Percentiles rank a stretch among this genome's conserved stretches.
Conservation (phyloP, 2,888 invertebrate genomes). For the Ypsolopha scabrella region DNA sequence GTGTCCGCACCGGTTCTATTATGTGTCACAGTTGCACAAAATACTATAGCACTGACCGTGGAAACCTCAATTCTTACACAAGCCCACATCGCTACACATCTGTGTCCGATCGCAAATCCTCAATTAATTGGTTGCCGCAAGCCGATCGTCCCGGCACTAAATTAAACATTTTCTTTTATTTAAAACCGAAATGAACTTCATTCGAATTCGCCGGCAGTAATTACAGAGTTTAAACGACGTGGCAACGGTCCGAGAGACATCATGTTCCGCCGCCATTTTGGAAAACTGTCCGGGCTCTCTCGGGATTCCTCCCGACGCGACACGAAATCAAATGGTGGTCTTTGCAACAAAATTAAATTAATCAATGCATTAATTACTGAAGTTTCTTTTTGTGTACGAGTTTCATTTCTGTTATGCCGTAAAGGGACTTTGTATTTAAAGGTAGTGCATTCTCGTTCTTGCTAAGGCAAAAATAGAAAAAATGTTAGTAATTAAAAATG, state of each 20-base stretch:
- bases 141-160: constrained; percentile 42
- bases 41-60: too few species aligned
- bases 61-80: too few species aligned
- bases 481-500: too few species aligned
- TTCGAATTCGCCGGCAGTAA: constrained; percentile 62
- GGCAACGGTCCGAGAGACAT: constrained; percentile 28
- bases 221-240: constrained; percentile 66
- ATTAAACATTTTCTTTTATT: constrained; percentile 69
- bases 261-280: constrained; percentile 37
- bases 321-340: constrained; percentile 45
- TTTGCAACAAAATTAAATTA: constrained; percentile 48
- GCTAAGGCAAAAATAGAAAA: too few species aligned
- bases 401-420: too few species aligned
- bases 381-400: constrained; percentile 16
- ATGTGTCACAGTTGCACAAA: too few species aligned
- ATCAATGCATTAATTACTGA: constrained; percentile 48
- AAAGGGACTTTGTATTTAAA: too few species aligned
- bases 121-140: constrained; percentile 57
- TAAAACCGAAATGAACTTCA: constrained; percentile 66
- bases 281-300: constrained; percentile 25
- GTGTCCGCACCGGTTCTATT: too few species aligned
- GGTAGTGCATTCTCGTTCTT: too few species aligned
- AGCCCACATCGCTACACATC: not conserved
- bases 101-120: constrained; percentile 37
- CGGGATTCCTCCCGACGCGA: constrained; percentile 26